These are phyloP conservation scores for Ceratotherium simum DNA, from an alignment of 2,113 vertebrate genomes.

Conservation along the genomic window DNA sequence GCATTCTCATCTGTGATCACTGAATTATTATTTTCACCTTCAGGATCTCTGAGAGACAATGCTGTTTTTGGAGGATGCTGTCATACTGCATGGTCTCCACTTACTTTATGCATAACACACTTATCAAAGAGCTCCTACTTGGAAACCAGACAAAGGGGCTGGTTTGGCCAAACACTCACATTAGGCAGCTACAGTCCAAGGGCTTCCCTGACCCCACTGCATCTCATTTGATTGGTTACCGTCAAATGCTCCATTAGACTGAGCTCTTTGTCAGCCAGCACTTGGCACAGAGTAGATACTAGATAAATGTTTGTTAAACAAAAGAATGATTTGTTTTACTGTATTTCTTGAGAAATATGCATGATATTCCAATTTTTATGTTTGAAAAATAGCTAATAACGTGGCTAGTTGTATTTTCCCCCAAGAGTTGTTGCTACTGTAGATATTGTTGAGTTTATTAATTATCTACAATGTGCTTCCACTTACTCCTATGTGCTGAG, in stretches of 20 bases:
- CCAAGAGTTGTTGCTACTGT: neutral
- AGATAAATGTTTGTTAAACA: neutral
- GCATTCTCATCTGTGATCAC: neutral
- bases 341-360: neutral
- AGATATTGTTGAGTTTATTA: neutral
- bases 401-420: neutral
- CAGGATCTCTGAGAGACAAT: neutral
- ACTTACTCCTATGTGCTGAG: neutral
- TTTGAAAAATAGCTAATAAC: constrained; percentile 32
- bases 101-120: neutral
- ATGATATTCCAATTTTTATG: constrained; percentile 11
- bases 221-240: neutral
- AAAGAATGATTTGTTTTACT: neutral
- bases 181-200: no score
- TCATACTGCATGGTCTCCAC: neutral
- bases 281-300: neutral
- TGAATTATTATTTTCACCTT: constrained; percentile 26
- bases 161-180: neutral
- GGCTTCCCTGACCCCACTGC: no score
- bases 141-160: neutral
- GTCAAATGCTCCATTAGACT: neutral
- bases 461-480: neutral
- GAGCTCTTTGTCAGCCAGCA: neutral
- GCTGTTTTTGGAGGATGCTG: neutral
- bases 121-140: neutral